These are phyloP conservation scores for Otocyon megalotis DNA, from an alignment of 2,113 vertebrate species.

Conservation along the genomic window DNA sequence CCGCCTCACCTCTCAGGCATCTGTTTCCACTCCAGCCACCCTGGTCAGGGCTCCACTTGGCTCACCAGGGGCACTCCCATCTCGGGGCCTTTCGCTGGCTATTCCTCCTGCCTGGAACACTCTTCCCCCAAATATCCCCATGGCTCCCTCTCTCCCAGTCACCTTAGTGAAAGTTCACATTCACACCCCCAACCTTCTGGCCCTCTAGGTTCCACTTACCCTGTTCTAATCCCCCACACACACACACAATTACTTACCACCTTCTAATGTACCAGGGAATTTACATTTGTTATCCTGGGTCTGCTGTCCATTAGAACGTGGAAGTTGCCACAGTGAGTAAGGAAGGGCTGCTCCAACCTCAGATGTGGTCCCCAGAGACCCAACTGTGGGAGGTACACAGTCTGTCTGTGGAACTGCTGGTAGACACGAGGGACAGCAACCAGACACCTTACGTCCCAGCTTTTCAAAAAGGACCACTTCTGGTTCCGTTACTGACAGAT, in stretches of 20 bases:
- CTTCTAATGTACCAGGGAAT: slow-evolving; percentile 18
- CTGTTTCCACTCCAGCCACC: not conserved
- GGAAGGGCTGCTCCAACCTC: not conserved
- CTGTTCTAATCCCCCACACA: not conserved
- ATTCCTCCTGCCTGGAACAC: not conserved
- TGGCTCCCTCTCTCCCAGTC: not conserved
- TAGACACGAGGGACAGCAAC: not conserved
- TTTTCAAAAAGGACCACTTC: not conserved
- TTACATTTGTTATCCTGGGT: not conserved
- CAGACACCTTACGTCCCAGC: not conserved
- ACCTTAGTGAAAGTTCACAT: not conserved
- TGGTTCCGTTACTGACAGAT: not conserved
- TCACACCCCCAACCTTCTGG: not conserved
- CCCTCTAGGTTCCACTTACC: not conserved
- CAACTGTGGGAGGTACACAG: no score
- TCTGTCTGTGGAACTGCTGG: not conserved
- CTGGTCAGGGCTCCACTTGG: not conserved
- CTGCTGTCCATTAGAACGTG: not conserved
- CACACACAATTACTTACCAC: not conserved
- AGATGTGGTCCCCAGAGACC: not conserved
- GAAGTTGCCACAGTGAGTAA: not conserved
- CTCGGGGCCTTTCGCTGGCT: not conserved
- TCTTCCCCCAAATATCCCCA: not conserved
- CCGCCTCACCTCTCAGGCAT: not conserved
- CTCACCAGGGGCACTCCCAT: not conserved